Conservation (phyloP, 2,888 invertebrate species). For the Aethes cnicana region DNA sequence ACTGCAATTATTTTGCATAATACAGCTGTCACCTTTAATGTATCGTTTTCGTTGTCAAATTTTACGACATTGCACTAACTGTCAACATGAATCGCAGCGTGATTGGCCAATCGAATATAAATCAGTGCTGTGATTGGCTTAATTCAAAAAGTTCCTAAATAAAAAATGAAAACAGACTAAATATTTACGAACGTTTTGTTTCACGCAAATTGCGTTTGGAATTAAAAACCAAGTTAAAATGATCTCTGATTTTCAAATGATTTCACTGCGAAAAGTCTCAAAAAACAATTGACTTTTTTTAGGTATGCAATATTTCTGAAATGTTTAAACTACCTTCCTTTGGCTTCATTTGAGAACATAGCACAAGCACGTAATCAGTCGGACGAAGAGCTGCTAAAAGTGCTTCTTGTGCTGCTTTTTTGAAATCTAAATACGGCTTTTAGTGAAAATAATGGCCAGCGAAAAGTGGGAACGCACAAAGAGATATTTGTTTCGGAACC, state of each 20-base stretch:
- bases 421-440: too few relatives aligned
- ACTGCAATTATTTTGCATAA: constrained; percentile 15
- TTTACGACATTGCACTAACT: not conserved
- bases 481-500: constrained; percentile 1
- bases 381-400: too few relatives aligned
- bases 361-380: too few relatives aligned
- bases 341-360: too few relatives aligned
- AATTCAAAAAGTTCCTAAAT: too few relatives aligned
- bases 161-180: not conserved
- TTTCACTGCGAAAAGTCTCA: not conserved
- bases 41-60: constrained; percentile 1
- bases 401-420: too few relatives aligned
- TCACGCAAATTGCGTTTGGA: not conserved
- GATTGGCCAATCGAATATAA: not conserved
- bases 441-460: not conserved
- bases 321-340: too few relatives aligned
- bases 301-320: too few relatives aligned
- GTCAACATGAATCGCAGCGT: not conserved
- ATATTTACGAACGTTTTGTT: not conserved
- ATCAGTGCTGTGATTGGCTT: not conserved
- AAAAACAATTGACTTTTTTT: too few relatives aligned
- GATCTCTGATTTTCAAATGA: not conserved
- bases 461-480: constrained; percentile 21
- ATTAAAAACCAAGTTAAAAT: not conserved
- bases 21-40: constrained; percentile 11